These are phyloP conservation scores for Cyrtonyx montezumae DNA, from an alignment of 2,113 vertebrate genomes.

Conservation along the genomic window DNA sequence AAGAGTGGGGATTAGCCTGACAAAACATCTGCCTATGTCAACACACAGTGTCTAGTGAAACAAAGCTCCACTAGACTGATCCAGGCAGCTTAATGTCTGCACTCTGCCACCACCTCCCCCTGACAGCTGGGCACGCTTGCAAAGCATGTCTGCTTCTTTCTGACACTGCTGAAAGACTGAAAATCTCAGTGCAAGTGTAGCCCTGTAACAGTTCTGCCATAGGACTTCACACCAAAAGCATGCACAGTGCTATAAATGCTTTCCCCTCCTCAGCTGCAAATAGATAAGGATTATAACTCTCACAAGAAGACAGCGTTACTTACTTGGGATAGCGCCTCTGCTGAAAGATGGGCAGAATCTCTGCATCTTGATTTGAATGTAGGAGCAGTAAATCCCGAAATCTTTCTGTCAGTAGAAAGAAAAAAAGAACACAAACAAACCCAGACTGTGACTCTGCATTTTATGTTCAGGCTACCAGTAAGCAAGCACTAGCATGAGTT, in stretches of 20 bases:
- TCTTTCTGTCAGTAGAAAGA: slow-evolving; percentile 81
- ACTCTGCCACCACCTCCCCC: neutral
- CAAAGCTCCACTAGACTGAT: neutral
- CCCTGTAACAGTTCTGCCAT: neutral
- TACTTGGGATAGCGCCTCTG: slow-evolving; percentile 93
- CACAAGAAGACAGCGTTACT: slow-evolving; percentile 57
- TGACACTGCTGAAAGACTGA: neutral
- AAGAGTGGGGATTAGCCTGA: slow-evolving; percentile 21
- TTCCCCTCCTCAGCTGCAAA: neutral
- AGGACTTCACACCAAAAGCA: neutral
- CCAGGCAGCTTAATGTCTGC: neutral
- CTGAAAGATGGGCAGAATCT: slow-evolving; percentile 91
- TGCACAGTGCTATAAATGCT: neutral
- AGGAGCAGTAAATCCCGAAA: slow-evolving; percentile 89
- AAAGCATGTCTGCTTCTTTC: neutral
- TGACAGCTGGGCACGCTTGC: neutral
- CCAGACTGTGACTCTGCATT: slow-evolving; percentile 50
- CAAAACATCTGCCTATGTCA: slow-evolving; percentile 28
- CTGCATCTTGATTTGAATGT: slow-evolving; percentile 77
- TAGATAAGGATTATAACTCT: neutral
- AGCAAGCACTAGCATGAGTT: slow-evolving; percentile 12
- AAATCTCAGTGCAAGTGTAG: neutral
- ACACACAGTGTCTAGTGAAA: slow-evolving; percentile 4
- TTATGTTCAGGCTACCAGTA: neutral
- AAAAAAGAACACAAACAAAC: neutral